A percentile compares a stretch with the other conserved stretches of the same genome.
phyloP scores from a whole-genome alignment of 2,113 vertebrate genomes.

The Salvelinus fontinalis region DNA sequence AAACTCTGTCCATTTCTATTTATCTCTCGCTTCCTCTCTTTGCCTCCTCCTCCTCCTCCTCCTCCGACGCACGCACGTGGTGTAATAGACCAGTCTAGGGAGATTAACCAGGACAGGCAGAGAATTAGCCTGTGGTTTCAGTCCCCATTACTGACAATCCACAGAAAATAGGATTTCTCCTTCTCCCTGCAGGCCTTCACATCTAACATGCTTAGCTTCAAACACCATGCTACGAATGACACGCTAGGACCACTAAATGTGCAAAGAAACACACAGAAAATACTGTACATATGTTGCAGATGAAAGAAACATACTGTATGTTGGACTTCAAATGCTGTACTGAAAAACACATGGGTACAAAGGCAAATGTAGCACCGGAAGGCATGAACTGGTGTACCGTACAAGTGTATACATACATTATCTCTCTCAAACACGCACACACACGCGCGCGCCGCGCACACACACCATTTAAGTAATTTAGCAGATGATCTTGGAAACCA shows the following conservation, averaged over 20 bases:
- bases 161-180: background rate
- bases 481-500: no score
- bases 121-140: slow-evolving; percentile 20
- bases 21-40: no score
- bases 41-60: no score
- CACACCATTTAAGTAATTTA: no score
- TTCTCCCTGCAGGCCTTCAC: background rate
- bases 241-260: no score
- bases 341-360: background rate
- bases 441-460: slow-evolving; percentile 7
- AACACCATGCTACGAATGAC: background rate
- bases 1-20: no score
- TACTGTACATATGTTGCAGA: background rate
- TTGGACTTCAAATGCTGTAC: no score
- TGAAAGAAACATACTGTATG: background rate
- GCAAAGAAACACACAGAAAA: no score
- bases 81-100: slow-evolving; percentile 18
- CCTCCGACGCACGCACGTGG: background rate
- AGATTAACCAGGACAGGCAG: slow-evolving; percentile 22
- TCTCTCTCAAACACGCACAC: background rate
- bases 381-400: no score
- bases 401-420: no score
- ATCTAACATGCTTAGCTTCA: background rate
- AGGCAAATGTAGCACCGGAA: background rate
- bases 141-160: slow-evolving; percentile 23